These are phyloP conservation scores for Tupaia chinensis DNA, from an alignment of 2,113 vertebrate genomes.

Conservation along the genomic window DNA sequence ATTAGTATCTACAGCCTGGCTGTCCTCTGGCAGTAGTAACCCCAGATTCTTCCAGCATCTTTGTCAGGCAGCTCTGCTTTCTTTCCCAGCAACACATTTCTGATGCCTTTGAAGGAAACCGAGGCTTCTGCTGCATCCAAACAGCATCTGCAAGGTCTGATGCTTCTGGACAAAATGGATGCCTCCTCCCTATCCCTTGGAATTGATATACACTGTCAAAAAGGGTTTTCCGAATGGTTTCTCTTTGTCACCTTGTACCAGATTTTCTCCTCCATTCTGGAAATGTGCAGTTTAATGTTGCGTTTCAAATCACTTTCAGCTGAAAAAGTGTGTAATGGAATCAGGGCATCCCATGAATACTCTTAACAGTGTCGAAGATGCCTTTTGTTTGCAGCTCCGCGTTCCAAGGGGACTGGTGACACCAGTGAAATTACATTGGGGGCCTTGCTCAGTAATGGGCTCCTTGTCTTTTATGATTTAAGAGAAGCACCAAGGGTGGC, in stretches of 20 bases:
- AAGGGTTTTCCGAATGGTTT: conserved; percentile 80
- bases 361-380: conserved; percentile 73
- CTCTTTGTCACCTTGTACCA: conserved; percentile 83
- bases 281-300: conserved; percentile 85
- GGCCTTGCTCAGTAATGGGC: conserved; percentile 76
- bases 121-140: conserved; percentile 57
- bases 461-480: conserved; percentile 80
- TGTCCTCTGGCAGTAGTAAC: conserved; percentile 65
- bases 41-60: conserved; percentile 61
- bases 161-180: conserved; percentile 79
- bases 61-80: conserved; percentile 71
- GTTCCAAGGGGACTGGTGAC: conserved; percentile 72
- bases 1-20: conserved; percentile 82
- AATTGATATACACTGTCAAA: conserved; percentile 83
- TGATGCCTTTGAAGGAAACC: conserved; percentile 74
- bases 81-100: conserved; percentile 79
- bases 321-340: conserved; percentile 85
- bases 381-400: conserved; percentile 77
- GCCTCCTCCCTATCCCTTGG: conserved; percentile 71
- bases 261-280: conserved; percentile 82
- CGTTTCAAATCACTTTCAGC: conserved; percentile 83
- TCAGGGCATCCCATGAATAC: conserved; percentile 82
- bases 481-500: conserved; percentile 51
- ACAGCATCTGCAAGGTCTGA: conserved; percentile 65
- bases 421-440: conserved; percentile 78